Base-by-base conservation (phyloP, 2,888 invertebrate species). In the Ophion costatus region DNA sequence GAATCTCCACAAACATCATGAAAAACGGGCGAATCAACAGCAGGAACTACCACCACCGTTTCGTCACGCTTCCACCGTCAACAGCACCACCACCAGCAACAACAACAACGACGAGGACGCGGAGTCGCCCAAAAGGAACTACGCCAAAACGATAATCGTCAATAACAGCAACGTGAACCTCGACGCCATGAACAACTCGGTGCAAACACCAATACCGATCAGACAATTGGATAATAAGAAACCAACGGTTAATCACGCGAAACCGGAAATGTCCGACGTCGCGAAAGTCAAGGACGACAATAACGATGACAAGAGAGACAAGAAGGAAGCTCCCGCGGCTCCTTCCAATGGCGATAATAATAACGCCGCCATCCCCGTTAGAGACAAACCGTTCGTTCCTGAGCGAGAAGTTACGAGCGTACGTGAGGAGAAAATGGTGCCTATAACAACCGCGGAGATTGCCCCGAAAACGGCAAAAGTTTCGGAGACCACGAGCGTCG, bases 71-170 rank as follows among this genome's bases (percentile, higher is more conserved):
- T 76, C 61, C 71, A 75, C 20, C 67, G 73, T 42, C 67, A 61
- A 51, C 29, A 90, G 85, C 74, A 66, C 42, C 33, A 87, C 63
- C 85, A 85, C 24, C 88, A 90, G 24, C 89, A 90, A 5, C 88
- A 59, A 90, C 91, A 78, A 90, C 90, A 92, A 91, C 87, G 91
- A 91, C 75, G 90, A 88, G 82, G 90, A 91, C 22, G 77, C 88
- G 42, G 92, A 91, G 20, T 84, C 90, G 14, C 82, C 88, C 29
- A 85, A 86, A 51, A 89, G 88, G 20, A 89, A 86, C 59, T 76
- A 73, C n/a, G 64, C 17, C 38, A 85, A 75, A 11, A 29, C 38
- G n/a, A 2, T 45, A 0, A 29, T 73, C 22, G 81, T 82, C 1
- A 80, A 20, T 11, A 80, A 75, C 63, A 80, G 71, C 22, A 77